Percentiles rank a stretch among this genome's conserved stretches.
Conservation (phyloP, 1,140 invertebrate species). For the Brachionus sp. region DNA sequence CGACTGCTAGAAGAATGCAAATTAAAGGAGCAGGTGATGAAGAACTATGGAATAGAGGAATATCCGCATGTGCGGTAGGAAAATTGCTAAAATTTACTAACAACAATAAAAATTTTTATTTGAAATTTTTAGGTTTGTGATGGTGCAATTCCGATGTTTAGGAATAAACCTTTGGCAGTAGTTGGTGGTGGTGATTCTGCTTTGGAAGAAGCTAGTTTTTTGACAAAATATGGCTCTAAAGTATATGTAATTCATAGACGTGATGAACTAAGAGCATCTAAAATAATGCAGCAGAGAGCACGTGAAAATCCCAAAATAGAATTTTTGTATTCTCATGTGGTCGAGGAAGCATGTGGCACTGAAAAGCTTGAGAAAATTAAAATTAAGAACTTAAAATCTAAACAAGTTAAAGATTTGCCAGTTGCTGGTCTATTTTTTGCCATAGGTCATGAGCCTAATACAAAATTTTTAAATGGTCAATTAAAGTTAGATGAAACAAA, state of each 20-base stretch:
- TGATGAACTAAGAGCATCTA: constrained; percentile 25
- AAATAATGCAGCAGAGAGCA: constrained; percentile 21
- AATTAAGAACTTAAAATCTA: constrained; percentile 12
- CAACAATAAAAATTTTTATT: not conserved
- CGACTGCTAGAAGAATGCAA: constrained; percentile 1
- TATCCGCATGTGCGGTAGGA: constrained; percentile 20
- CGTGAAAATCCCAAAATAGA: constrained; percentile 21
- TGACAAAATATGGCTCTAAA: constrained; percentile 1
- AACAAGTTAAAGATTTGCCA: constrained; percentile 16
- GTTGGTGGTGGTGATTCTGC: constrained; percentile 34
- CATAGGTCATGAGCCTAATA: constrained; percentile 13
- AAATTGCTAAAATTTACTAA: not conserved
- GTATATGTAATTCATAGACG: constrained; percentile 38
- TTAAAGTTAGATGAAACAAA: constrained; percentile 3
- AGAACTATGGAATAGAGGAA: constrained; percentile 7
- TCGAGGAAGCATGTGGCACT: not conserved
- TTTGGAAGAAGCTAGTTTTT: constrained; percentile 42
- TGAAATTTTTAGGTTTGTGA: constrained; percentile 9
- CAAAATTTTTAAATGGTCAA: constrained; percentile 3
- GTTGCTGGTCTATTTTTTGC: constrained; percentile 24
- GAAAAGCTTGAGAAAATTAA: not conserved
- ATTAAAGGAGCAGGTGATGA: constrained; percentile 8
- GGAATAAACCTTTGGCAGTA: constrained; percentile 8
- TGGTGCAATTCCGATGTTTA: constrained; percentile 13
- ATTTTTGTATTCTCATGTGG: constrained; percentile 26